Evolutionary conservation across 2,888 invertebrate genomes (phyloP).

Genomic region (Allacma fusca): DNA sequence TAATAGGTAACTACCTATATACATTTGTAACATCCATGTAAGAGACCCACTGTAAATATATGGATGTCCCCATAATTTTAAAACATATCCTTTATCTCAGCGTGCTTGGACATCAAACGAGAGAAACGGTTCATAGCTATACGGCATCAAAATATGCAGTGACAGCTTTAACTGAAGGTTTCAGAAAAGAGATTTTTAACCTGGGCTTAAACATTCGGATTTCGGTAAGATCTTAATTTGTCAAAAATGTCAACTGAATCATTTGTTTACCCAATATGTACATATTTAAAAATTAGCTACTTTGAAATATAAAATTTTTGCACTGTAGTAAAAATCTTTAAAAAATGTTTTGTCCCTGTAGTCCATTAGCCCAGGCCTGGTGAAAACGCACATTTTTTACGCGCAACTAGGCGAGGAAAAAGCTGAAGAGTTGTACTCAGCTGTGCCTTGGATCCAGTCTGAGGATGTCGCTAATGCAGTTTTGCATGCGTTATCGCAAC

Average conservation of each 20-base stretch:
- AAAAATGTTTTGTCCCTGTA: slow-evolving; percentile 8
- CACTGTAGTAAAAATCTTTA: not conserved
- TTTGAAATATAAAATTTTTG: no score
- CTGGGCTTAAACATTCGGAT: slow-evolving; percentile 66
- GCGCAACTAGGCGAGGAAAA: slow-evolving; percentile 57
- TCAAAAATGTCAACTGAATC: no score
- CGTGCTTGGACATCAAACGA: slow-evolving; percentile 63
- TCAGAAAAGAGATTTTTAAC: slow-evolving; percentile 67
- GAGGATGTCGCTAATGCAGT: slow-evolving; percentile 73
- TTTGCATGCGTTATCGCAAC: slow-evolving; percentile 71
- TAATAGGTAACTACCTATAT: slow-evolving; percentile 23
- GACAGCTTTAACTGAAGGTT: slow-evolving; percentile 67
- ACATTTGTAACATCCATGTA: no score
- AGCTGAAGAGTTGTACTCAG: slow-evolving; percentile 63
- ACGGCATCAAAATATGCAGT: slow-evolving; percentile 69
- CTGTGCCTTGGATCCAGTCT: slow-evolving; percentile 66
- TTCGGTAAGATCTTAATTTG: slow-evolving; percentile 47
- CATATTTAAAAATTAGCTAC: no score
- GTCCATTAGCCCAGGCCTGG: slow-evolving; percentile 59
- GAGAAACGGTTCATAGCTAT: slow-evolving; percentile 65
- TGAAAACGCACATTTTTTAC: slow-evolving; percentile 53
- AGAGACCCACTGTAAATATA: no score
- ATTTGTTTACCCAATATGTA: no score
- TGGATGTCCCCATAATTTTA: no score
- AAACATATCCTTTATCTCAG: slow-evolving; percentile 57